Conservation (phyloP, 2,797 vertebrate genomes). For the Acanthurus lineatus region DNA sequence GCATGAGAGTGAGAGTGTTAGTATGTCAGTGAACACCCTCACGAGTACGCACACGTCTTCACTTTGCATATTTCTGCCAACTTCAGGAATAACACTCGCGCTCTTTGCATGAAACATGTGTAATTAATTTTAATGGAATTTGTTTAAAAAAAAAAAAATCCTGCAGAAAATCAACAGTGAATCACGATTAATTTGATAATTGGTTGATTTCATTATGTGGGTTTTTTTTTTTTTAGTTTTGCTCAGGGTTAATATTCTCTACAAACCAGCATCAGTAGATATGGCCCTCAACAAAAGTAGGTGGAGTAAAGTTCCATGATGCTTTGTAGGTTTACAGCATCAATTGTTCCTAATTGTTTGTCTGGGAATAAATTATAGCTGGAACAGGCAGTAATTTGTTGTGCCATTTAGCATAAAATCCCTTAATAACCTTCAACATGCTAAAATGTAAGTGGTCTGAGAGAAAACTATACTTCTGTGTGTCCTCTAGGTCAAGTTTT, state of each 20-base stretch:
- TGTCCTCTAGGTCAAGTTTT: too few species aligned
- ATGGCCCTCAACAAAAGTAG: too few species aligned
- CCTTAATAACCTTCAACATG: too few species aligned
- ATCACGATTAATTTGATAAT: conserved; percentile 13
- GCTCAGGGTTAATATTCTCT: not conserved
- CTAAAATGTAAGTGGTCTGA: too few species aligned
- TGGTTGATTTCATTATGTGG: conserved; percentile 6
- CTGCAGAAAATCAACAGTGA: conserved; percentile 6
- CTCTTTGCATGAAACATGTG: not conserved
- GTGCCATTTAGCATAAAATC: too few species aligned
- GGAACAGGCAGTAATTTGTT: too few species aligned
- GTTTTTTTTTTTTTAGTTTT: conserved; percentile 1
- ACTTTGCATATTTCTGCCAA: conserved; percentile 45
- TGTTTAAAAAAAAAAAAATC: conserved; percentile 18
- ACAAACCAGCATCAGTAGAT: not conserved
- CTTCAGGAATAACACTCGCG: conserved; percentile 22
- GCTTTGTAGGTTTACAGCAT: not conserved
- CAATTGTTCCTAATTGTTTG: not conserved
- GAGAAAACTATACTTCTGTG: too few species aligned
- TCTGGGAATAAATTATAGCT: not conserved
- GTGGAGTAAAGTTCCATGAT: too few species aligned
- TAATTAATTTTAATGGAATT: conserved; percentile 38
- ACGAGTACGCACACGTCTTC: conserved; percentile 18
- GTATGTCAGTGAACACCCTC: conserved; percentile 43
- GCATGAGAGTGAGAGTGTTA: conserved; percentile 58